Conservation (phyloP, 2,888 invertebrate species). For the Hartigia nigra region DNA sequence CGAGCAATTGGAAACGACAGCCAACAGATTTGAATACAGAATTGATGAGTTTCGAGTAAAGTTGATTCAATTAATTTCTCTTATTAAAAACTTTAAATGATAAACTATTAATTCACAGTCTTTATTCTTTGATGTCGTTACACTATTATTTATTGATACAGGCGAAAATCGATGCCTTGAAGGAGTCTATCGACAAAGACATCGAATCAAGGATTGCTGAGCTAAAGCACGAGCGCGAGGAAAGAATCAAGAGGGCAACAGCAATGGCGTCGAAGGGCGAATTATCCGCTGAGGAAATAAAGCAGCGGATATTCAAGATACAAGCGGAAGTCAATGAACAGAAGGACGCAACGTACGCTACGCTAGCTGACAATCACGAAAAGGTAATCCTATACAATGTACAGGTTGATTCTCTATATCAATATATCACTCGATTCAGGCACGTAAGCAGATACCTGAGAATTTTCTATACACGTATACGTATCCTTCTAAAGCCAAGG, state of each 20-base stretch:
- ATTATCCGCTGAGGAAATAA: constrained; percentile 67
- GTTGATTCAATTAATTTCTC: not conserved
- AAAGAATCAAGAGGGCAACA: constrained; percentile 65
- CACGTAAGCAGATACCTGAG: not conserved
- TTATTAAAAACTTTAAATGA: not conserved
- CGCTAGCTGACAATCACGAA: constrained; percentile 59
- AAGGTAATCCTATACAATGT: constrained; percentile 60
- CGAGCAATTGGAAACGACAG: constrained; percentile 70
- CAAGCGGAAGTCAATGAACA: constrained; percentile 64
- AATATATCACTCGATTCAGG: constrained; percentile 6
- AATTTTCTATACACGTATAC: not conserved
- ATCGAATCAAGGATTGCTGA: constrained; percentile 69
- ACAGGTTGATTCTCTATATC: constrained; percentile 6
- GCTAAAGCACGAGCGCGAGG: constrained; percentile 66
- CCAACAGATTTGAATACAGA: constrained; percentile 69
- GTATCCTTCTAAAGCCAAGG: not conserved
- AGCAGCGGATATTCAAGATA: constrained; percentile 66
- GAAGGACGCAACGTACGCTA: constrained; percentile 59
- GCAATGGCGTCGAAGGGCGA: constrained; percentile 67
- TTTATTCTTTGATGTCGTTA: not conserved
- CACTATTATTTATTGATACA: constrained; percentile 35
- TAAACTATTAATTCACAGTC: not conserved
- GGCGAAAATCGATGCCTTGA: constrained; percentile 70
- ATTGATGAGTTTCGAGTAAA: constrained; percentile 70
- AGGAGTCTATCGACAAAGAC: constrained; percentile 68